Percentiles rank a stretch among this genome's conserved stretches.
Evolutionary conservation across 2,113 vertebrate genomes (phyloP).

Genomic region (Actinemys pallida): DNA sequence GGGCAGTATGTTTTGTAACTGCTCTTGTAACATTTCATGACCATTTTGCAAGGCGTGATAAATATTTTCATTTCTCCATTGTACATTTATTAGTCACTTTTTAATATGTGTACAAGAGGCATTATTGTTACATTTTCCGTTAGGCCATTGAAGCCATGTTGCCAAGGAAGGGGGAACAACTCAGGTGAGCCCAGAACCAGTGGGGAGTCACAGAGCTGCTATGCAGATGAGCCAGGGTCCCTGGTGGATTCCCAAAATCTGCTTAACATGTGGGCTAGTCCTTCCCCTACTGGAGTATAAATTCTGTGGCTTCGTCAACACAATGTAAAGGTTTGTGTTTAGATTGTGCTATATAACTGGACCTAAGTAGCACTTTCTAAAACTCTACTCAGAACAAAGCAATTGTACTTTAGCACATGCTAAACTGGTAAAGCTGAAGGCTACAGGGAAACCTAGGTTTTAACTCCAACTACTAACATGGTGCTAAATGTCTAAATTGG

Average conservation of each 20-base stretch:
- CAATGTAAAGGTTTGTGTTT: not conserved
- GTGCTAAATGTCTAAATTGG: not conserved
- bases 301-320: not conserved
- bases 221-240: not conserved
- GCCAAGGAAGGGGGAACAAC: not conserved
- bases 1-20: not conserved
- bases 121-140: not conserved
- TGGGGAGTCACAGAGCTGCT: not conserved
- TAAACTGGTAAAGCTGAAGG: not conserved
- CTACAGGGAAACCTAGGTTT: not conserved
- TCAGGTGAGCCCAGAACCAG: not conserved
- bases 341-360: not conserved
- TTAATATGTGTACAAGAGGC: not conserved
- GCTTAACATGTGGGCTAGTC: not conserved
- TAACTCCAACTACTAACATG: not conserved
- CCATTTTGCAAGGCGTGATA: not conserved
- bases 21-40: not conserved
- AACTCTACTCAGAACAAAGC: not conserved
- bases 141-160: constrained; percentile 9
- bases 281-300: not conserved
- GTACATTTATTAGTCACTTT: constrained; percentile 13
- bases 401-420: not conserved
- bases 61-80: not conserved
- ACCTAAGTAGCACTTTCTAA: not conserved
- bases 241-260: constrained; percentile 7